Evolutionary conservation across 2,888 invertebrate species (phyloP).

Genomic region (Stratiomys singularior): DNA sequence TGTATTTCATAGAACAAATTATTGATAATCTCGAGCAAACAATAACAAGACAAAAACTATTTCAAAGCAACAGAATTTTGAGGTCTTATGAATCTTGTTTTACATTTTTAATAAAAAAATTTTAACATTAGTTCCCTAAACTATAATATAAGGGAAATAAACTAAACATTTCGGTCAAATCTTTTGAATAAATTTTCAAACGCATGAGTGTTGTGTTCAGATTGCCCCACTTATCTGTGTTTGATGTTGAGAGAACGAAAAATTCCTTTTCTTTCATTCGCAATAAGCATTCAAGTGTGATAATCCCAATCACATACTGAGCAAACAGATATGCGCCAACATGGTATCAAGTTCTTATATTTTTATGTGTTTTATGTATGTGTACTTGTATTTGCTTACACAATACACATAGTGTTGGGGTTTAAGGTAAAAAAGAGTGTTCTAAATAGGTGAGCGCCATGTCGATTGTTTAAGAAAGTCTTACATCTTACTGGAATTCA

Average conservation of each 20-base stretch:
- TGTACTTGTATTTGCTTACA: no score
- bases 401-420: not conserved
- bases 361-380: no score
- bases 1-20: no score
- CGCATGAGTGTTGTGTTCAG: not conserved
- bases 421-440: not conserved
- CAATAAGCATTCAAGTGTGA: conserved; percentile 16
- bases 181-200: not conserved
- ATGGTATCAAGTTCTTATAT: not conserved
- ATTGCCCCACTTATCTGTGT: not conserved
- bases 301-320: conserved; percentile 11
- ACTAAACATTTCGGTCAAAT: no score
- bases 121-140: no score
- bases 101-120: no score
- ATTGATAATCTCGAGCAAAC: no score
- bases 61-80: no score
- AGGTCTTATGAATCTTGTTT: no score
- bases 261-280: conserved; percentile 1
- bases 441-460: conserved; percentile 15
- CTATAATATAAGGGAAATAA: no score
- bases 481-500: not conserved
- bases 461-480: conserved; percentile 25
- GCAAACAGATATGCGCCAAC: not conserved
- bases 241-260: not conserved
- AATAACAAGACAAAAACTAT: no score